Conservation (phyloP, 2,113 vertebrate species). For the Zingel zingel region DNA sequence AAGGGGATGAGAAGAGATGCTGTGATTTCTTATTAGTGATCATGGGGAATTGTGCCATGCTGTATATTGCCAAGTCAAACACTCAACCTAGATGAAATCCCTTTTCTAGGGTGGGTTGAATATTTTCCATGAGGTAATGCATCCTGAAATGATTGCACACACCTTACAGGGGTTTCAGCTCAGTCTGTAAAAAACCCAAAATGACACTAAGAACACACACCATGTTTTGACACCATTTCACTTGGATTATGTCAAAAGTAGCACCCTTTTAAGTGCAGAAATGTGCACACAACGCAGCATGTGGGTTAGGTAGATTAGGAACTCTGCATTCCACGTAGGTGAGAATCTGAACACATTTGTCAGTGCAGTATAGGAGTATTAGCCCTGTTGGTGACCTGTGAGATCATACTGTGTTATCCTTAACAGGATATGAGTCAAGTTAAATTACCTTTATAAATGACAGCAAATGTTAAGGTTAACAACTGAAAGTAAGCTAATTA, state of each 20-base stretch:
- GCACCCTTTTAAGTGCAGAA: neutral
- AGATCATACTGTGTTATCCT: neutral
- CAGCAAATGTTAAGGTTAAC: neutral
- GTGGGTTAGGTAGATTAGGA: neutral
- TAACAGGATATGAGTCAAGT: neutral
- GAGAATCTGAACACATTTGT: neutral
- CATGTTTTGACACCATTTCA: neutral
- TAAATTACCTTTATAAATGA: neutral
- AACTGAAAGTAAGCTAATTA: neutral
- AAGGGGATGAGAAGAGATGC: constrained; percentile 37
- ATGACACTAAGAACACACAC: neutral
- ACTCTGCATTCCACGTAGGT: neutral
- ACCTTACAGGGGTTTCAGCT: neutral
- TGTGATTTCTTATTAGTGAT: constrained; percentile 63
- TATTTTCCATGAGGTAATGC: neutral
- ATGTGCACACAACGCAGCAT: neutral
- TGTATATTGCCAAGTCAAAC: constrained; percentile 23
- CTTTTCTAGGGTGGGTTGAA: neutral
- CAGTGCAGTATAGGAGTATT: neutral
- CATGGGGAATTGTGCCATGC: constrained; percentile 13
- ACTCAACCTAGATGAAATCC: constrained; percentile 19
- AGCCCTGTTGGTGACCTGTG: neutral
- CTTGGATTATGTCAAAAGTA: constrained; percentile 19
- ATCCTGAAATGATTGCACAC: neutral
- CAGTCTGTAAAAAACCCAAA: neutral